Base-by-base conservation (phyloP, 2,888 invertebrate genomes). In the Callosobruchus maculatus region DNA sequence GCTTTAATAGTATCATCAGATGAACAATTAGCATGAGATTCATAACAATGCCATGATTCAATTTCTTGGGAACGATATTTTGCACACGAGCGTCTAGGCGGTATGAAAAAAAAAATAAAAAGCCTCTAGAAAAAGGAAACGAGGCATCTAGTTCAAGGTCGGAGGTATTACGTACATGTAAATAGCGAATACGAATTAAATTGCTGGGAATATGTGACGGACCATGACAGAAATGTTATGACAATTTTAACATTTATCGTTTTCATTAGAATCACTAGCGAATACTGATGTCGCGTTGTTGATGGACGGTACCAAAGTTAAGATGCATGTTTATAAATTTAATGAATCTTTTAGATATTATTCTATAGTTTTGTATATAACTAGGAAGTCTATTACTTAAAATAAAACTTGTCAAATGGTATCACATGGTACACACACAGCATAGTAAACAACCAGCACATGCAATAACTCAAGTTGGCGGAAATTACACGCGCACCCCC, bases 81-180 rank as follows among this genome's bases (percentile, higher is more conserved):
- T 49, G 49, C 49, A 49, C 49, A 49, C 49, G 49, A 49, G 49
- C 49, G 49, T 49, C 13, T 49, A 49, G 49, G 13, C 49, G 49
- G 49, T 18, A n/a, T n/a, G 18, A 70, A 72, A 30, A 70, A 75
- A 73, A 74, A 75, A 73, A 21, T 68, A 3, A 49, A 49, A 18
- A 49, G 49, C 18, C 49, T 49, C 49, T 49, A 75, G 71, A 71
- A 71, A 75, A 73, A 78, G 77, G 77, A 80, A 78, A 78, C 76
- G 77, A 79, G 77, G 77, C 78, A 78, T 79, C 75, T 79, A 78
- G 80, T 80, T 77, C 76, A 77, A 77, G 76, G 76, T 68, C 75
- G 73, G 67, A 73, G 21, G 67, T 70, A 73, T 69, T 73, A 70
- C 68, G 74, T 76, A 76, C 76, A 76, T 76, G 76, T 73, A 74